Evolutionary conservation across 2,113 vertebrate species (phyloP).

Genomic region (Rhinichthys klamathensis): DNA sequence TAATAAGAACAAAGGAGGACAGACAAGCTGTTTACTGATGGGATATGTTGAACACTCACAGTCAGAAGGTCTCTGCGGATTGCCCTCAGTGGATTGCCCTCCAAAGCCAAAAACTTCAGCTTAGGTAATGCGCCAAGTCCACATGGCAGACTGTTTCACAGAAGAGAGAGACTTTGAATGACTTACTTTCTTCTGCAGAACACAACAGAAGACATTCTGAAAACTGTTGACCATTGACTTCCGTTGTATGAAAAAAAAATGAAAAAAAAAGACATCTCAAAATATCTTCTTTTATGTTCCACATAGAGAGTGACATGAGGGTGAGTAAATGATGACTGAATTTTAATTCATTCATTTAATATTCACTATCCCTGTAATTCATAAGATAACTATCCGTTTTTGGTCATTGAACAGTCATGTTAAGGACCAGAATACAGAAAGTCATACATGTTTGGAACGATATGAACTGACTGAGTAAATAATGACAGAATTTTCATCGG

Average conservation of each 20-base stretch:
- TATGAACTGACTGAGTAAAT: not conserved
- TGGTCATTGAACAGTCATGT: not conserved
- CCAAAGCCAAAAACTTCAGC: slow-evolving; percentile 86
- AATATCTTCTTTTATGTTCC: not conserved
- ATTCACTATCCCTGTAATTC: not conserved
- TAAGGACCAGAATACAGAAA: not conserved
- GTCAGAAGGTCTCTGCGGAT: slow-evolving; percentile 90
- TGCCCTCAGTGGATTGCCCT: slow-evolving; percentile 91
- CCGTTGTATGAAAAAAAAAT: no score
- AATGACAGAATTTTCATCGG: not conserved
- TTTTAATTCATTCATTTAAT: not conserved
- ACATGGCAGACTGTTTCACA: slow-evolving; percentile 83
- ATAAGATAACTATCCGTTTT: not conserved
- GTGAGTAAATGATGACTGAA: no score
- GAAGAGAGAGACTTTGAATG: slow-evolving; percentile 42
- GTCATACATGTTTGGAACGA: not conserved
- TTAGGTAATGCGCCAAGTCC: slow-evolving; percentile 85
- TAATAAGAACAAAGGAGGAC: not conserved
- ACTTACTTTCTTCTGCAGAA: not conserved
- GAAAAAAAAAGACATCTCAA: no score
- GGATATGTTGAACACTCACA: slow-evolving; percentile 71
- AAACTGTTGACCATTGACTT: not conserved
- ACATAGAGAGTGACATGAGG: not conserved
- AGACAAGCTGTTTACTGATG: not conserved
- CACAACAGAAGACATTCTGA: not conserved